Percentiles rank a stretch among this genome's conserved stretches.
These are phyloP conservation scores for Phocoena sinus DNA, from an alignment of 2,113 vertebrate species.

Conservation along the genomic window DNA sequence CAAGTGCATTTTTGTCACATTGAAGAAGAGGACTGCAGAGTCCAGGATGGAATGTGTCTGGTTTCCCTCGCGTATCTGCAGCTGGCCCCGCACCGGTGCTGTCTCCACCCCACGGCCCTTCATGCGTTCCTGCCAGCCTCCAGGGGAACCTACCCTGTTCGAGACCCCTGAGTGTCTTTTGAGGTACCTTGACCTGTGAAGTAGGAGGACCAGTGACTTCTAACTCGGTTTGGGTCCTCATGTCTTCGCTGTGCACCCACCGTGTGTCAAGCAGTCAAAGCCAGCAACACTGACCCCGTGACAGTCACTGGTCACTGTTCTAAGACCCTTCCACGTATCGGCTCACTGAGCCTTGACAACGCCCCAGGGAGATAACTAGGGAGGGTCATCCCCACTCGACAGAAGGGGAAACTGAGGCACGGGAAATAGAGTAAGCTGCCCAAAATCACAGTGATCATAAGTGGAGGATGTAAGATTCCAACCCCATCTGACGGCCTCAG, in stretches of 20 bases:
- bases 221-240: neutral
- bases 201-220: neutral
- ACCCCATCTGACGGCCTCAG: accelerated
- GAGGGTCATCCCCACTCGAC: neutral
- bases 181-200: neutral
- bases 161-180: neutral
- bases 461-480: neutral
- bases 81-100: accelerated
- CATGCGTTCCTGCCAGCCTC: accelerated
- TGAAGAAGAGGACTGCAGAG: neutral
- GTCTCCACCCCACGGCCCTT: accelerated
- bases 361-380: accelerated
- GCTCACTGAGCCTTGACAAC: accelerated
- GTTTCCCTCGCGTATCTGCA: accelerated
- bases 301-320: neutral
- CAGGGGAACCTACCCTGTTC: accelerated
- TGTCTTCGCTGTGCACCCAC: neutral
- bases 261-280: neutral
- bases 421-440: too few species aligned
- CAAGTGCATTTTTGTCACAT: neutral
- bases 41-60: accelerated
- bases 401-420: neutral
- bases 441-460: accelerated
- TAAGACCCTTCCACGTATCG: accelerated
- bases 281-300: accelerated